These are phyloP conservation scores for Seison nebaliae DNA, from an alignment of 1,140 invertebrate species.

Conservation along the genomic window DNA sequence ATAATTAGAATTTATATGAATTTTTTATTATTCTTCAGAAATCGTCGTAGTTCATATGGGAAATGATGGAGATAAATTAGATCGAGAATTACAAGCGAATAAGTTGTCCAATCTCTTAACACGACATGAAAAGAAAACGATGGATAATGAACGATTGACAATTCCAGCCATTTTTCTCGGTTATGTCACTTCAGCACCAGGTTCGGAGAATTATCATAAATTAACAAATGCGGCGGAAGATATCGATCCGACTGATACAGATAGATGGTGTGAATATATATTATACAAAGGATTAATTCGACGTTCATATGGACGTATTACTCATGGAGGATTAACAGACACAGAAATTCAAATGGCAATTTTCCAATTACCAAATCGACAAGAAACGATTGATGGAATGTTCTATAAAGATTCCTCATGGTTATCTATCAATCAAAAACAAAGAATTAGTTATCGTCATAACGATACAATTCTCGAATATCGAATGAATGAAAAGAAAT, in stretches of 20 bases:
- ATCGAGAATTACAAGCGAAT: conserved; percentile 22
- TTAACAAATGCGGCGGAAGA: conserved; percentile 20
- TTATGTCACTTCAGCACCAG: conserved; percentile 23
- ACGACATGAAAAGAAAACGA: too few species aligned
- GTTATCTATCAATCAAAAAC: conserved; percentile 15
- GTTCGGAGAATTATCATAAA: conserved; percentile 19
- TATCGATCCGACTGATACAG: conserved; percentile 21
- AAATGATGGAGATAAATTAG: conserved; percentile 25
- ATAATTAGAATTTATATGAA: too few species aligned
- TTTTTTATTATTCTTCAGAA: too few species aligned
- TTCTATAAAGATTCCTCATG: conserved; percentile 18
- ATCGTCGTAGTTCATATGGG: conserved; percentile 29
- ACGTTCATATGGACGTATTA: conserved; percentile 24
- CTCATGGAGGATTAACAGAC: conserved; percentile 27
- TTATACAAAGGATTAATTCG: conserved; percentile 22
- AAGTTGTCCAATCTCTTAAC: conserved; percentile 19
- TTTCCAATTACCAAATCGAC: conserved; percentile 22
- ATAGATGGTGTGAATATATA: conserved; percentile 27
- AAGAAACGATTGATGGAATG: too few species aligned
- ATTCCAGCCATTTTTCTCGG: conserved; percentile 25
- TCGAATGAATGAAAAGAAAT: too few species aligned
- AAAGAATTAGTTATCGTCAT: too few species aligned
- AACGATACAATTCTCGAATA: too few species aligned
- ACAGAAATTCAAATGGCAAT: conserved; percentile 26
- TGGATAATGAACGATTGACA: conserved; percentile 14